Base-by-base conservation (phyloP, 1,140 invertebrate genomes). In the Colletes latitarsis region DNA sequence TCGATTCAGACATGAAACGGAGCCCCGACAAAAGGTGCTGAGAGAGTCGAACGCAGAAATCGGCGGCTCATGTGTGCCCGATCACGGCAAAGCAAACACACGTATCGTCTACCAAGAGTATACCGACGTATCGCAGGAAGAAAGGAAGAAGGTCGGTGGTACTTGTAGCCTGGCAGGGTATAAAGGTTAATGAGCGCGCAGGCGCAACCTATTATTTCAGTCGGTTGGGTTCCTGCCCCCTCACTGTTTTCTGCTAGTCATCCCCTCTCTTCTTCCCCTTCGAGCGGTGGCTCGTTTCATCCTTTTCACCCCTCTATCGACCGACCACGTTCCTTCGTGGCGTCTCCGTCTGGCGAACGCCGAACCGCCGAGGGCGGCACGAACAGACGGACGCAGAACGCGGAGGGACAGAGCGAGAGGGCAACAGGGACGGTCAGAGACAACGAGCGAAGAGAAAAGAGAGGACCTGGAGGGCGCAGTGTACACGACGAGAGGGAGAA, bases 141-240 rank as follows among this genome's bases (percentile, higher is more conserved):
- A 88, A 86, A 87, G 84, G 82, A 90, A 85, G 84, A 90, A 91
- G 89, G 91, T 91, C 89, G 90, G 87, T 90, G 89, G 90, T 90
- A 90, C 89, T 89, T 84, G 89, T 88, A 88, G 88, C 90, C 88
- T 89, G 91, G 86, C 89, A 85, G 89, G 92, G 92, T 93, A 93
- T 92, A 93, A 93, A 93, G 92, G 92, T 93, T 93, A 93, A 93
- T 93, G 92, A 93, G 92, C 92, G 91, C 91, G 84, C 91, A 90
- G 89, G 91, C 91, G 90, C 91, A 93, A 93, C 92, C 92, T 93
- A 93, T 93, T 93, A 93, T 93, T 93, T 93, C 84, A 91, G 89
- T 87, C 89, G 88, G 90, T 90, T 90, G 89, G 89, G 83, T 87
- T 82, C 68, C 67, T 81, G 68, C 70, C 55, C 77, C 70, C 81